phyloP scores from a whole-genome alignment of 2,888 invertebrate genomes.

The Pomacea canaliculata region DNA sequence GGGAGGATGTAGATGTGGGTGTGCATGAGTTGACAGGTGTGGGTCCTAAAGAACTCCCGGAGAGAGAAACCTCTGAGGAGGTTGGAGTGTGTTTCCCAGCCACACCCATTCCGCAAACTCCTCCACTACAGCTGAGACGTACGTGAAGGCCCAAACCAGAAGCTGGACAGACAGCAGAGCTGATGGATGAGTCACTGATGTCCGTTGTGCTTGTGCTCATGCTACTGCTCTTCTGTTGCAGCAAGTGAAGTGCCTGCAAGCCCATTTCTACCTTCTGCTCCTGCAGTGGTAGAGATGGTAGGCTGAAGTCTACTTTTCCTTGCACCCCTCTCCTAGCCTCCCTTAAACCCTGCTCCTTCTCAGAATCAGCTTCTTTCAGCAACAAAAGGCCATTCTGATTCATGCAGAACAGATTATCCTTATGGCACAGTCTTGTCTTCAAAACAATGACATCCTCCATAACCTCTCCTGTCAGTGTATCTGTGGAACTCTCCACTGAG shows the following conservation, averaged over 20 bases:
- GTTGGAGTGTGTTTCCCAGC: constrained; percentile 24
- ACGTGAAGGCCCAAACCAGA: constrained; percentile 14
- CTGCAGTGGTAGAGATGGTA: neutral
- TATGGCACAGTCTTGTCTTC: constrained; percentile 3
- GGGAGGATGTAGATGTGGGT: constrained; percentile 75
- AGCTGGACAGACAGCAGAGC: neutral
- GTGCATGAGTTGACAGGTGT: constrained; percentile 75
- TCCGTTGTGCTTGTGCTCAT: constrained; percentile 69
- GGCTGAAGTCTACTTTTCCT: neutral
- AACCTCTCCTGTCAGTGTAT: constrained; percentile 14
- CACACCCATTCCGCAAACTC: constrained; percentile 21
- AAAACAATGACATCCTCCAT: constrained; percentile 8
- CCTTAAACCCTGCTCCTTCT: too few relatives aligned
- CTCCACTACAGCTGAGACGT: constrained; percentile 23
- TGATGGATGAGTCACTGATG: constrained; percentile 61
- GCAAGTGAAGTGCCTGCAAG: constrained; percentile 15
- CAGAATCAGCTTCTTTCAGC: too few relatives aligned
- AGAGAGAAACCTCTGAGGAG: constrained; percentile 43
- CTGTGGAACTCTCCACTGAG: constrained; percentile 20
- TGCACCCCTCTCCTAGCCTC: too few relatives aligned
- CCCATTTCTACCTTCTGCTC: neutral
- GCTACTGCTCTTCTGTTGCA: constrained; percentile 38
- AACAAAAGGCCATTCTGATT: too few relatives aligned
- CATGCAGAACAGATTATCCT: neutral
- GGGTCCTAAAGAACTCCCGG: constrained; percentile 58